Base-by-base conservation (phyloP, 2,113 vertebrate genomes). In the Caranx melampygus region DNA sequence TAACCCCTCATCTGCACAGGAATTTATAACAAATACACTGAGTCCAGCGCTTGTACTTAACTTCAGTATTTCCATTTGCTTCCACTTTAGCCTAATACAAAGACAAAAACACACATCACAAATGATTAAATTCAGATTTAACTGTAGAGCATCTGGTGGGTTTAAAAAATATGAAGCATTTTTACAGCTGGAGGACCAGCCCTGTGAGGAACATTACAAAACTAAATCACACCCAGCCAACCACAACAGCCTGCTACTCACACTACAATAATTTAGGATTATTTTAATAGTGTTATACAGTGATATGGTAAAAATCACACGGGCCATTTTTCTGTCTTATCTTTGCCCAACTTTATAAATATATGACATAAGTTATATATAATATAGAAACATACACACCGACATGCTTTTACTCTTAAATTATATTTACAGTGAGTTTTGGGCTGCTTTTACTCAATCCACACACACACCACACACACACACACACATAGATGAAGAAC, bases 401-500 rank as follows among this genome's bases (percentile, higher is more conserved):
- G 1, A 37, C 3, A 7, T 37, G 3, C 6, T 20, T 61, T 52
- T 3, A 42, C 18, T 51, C 40, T 14, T 51, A 31, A 45, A 8
- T 14, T 20, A 5, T 21, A 21, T 58, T 72, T 18, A 61, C 45
- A 31, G 34, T 21, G 63, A 18, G 40, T 12, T 81, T 52, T 52
- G 14, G 3, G 5, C 37, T 42, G 10, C 26, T 65, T 75, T 59
- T 45, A 37, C 12, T 47, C 31, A 51, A 40, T 26, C 14, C 63
- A n/a, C n/a, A n/a, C n/a, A n/a, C n/a, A n/a, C n/a, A n/a, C 35
- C 2, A 73, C 65, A 47, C 59, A 52, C 18, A 44, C 21, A 71
- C 34, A 66, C 31, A 61, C 18, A 58, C 37, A 54, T 16, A 83
- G 73, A 70, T 86, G 72, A 82, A 81, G 77, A 78, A 70, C 64